Conservation (phyloP, 2,797 vertebrate genomes). For the Catamblyrhynchus diadema region DNA sequence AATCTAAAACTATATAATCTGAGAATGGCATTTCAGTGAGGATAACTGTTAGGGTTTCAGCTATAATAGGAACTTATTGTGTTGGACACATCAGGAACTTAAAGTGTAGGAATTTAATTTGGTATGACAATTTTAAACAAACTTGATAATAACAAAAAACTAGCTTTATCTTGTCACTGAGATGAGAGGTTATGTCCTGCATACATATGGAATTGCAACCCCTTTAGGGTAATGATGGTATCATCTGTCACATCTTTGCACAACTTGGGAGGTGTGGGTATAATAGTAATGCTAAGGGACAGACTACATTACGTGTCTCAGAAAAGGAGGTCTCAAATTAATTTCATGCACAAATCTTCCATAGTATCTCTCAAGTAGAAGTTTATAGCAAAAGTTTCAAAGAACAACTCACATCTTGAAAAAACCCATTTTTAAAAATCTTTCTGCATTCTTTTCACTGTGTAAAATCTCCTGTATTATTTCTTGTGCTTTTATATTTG, state of each 20-base stretch:
- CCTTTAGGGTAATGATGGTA: background rate
- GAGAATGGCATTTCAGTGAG: background rate
- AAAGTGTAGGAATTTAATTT: background rate
- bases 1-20: background rate
- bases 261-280: background rate
- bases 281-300: background rate
- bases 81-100: background rate
- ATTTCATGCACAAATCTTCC: background rate
- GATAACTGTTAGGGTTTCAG: background rate
- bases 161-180: background rate
- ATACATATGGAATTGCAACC: background rate
- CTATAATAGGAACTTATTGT: background rate
- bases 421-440: accelerated
- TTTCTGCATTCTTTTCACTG: background rate
- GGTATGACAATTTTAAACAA: background rate
- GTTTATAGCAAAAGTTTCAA: background rate
- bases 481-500: background rate
- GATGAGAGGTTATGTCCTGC: background rate
- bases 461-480: background rate
- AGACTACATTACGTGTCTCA: background rate
- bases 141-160: background rate
- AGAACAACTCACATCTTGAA: background rate
- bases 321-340: background rate
- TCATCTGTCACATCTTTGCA: background rate
- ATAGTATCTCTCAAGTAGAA: background rate